Conservation (phyloP, 2,797 vertebrate genomes). For the Schizopygopsis pylzovi region DNA sequence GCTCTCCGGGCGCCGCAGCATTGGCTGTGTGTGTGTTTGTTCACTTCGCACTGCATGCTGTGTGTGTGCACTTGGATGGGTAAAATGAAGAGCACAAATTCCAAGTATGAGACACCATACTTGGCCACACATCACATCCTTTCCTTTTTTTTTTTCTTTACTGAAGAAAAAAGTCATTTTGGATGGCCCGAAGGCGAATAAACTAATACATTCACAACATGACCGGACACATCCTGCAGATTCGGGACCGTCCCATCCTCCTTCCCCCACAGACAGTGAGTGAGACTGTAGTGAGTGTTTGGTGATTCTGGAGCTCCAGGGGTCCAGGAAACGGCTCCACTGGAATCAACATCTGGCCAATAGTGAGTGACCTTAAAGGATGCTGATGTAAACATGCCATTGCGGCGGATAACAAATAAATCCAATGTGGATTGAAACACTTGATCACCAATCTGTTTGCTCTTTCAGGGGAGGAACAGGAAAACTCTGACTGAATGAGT, state of each 20-base stretch:
- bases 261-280: background rate
- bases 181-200: background rate
- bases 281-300: too few species aligned
- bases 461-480: background rate
- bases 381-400: background rate
- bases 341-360: conserved; percentile 30
- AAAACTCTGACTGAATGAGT: background rate
- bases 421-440: background rate
- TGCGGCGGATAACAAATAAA: background rate
- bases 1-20: too few species aligned
- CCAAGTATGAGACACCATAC: too few species aligned
- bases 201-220: conserved; percentile 1
- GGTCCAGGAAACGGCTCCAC: conserved; percentile 24
- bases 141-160: too few species aligned
- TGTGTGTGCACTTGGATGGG: too few species aligned
- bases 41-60: too few species aligned
- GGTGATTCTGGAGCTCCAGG: background rate
- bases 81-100: too few species aligned
- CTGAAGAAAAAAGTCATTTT: background rate
- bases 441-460: conserved; percentile 5
- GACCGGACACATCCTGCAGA: background rate
- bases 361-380: background rate
- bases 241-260: background rate
- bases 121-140: too few species aligned
- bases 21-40: too few species aligned